phyloP scores from a whole-genome alignment of 2,113 vertebrate genomes.

The Urocitellus parryii region DNA sequence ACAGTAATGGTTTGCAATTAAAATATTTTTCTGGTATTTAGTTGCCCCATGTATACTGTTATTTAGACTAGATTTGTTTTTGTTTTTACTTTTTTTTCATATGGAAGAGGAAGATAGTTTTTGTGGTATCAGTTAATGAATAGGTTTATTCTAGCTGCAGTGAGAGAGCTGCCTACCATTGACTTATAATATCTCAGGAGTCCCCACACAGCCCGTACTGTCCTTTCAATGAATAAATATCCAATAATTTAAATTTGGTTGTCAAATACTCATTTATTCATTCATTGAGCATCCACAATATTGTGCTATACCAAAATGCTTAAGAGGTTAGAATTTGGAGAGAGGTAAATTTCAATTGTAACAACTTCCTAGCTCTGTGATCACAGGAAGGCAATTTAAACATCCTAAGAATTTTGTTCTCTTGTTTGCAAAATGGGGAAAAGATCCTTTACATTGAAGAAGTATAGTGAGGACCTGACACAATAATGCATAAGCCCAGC shows the following conservation, averaged over 20 bases:
- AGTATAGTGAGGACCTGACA: background rate
- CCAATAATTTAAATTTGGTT: background rate
- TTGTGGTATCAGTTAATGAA: background rate
- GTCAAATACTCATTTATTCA: background rate
- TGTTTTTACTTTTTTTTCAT: background rate
- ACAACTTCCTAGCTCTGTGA: background rate
- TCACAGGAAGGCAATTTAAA: background rate
- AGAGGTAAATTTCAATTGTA: background rate
- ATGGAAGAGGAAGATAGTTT: background rate
- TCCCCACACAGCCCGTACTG: background rate
- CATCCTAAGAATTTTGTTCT: background rate
- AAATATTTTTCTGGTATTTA: background rate
- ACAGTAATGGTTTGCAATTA: background rate
- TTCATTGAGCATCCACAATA: background rate
- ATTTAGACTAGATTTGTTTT: constrained; percentile 13
- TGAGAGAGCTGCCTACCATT: background rate
- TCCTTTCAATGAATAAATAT: background rate
- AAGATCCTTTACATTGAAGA: background rate
- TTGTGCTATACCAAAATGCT: background rate
- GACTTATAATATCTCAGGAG: background rate
- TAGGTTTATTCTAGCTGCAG: background rate
- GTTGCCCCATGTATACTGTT: background rate
- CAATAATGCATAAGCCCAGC: background rate
- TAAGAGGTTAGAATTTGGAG: background rate
- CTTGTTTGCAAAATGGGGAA: background rate